Evolutionary conservation across 1,140 invertebrate genomes (phyloP).

Genomic region (Eupristina koningsbergeri): DNA sequence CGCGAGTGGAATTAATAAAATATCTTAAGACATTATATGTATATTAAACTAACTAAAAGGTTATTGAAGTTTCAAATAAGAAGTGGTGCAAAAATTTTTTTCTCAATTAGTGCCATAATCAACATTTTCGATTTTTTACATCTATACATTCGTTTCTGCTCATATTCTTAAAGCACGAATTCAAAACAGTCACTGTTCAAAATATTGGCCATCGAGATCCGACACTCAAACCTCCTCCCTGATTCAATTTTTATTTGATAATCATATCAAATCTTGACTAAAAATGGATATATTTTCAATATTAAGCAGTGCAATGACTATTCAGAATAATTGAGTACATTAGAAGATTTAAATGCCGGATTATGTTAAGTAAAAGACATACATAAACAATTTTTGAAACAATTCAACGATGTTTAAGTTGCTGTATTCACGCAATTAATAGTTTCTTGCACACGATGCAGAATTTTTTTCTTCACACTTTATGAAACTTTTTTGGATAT

Average conservation of each 20-base stretch:
- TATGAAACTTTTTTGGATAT: constrained; percentile 17
- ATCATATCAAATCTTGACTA: too few species aligned
- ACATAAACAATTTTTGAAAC: constrained; percentile 42
- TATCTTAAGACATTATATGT: constrained; percentile 49
- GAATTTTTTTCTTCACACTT: constrained; percentile 39
- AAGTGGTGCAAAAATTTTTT: constrained; percentile 53
- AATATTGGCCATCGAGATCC: constrained; percentile 22
- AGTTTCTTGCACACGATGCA: constrained; percentile 40
- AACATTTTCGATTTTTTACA: constrained; percentile 53
- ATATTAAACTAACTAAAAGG: constrained; percentile 51
- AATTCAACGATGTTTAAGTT: constrained; percentile 22
- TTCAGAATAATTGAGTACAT: neutral
- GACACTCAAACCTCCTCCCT: neutral
- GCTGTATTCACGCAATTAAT: constrained; percentile 39
- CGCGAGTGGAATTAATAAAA: constrained; percentile 46
- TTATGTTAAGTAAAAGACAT: constrained; percentile 32
- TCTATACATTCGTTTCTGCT: constrained; percentile 51
- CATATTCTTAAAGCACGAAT: constrained; percentile 23
- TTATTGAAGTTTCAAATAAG: constrained; percentile 51
- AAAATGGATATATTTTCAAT: too few species aligned
- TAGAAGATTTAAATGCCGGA: constrained; percentile 27
- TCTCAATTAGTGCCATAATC: constrained; percentile 50
- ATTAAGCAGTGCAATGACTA: too few species aligned
- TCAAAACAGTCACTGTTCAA: constrained; percentile 15
- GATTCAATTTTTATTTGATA: neutral